Evolutionary conservation across 2,888 invertebrate species (phyloP).

Genomic region (Diachrysia chrysitis): DNA sequence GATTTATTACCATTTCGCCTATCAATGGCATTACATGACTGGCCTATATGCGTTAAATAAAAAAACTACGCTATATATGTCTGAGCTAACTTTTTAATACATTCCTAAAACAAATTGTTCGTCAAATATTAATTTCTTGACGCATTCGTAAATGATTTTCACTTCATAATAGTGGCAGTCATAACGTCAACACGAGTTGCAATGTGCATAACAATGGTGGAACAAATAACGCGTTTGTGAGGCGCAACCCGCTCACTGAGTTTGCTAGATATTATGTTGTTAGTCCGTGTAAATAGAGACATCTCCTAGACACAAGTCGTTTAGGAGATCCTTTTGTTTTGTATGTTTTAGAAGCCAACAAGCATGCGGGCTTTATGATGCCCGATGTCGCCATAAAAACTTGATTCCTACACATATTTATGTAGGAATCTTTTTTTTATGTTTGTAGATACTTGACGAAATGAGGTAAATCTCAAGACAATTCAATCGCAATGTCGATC

Average conservation of each 20-base stretch:
- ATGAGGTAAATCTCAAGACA: no score
- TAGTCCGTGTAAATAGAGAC: background rate
- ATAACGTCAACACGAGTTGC: conserved; percentile 24
- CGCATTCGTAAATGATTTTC: conserved; percentile 19
- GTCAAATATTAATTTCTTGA: background rate
- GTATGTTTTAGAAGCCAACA: no score
- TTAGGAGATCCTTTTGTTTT: background rate
- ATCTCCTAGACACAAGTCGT: background rate
- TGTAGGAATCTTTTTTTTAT: no score
- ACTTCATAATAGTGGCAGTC: conserved; percentile 30
- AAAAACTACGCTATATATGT: no score
- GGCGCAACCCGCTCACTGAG: conserved; percentile 1
- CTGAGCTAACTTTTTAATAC: background rate
- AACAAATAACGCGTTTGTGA: conserved; percentile 20
- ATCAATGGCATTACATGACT: no score
- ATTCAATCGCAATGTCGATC: no score
- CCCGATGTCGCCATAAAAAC: background rate
- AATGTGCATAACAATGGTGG: conserved; percentile 8
- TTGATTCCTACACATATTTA: no score
- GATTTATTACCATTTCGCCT: no score
- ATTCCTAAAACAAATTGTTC: background rate
- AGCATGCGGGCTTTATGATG: background rate
- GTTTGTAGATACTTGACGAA: no score
- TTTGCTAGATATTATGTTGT: background rate
- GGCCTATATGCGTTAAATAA: no score